Evolutionary conservation across 2,797 vertebrate genomes (phyloP).

Genomic region (Graptemys geographica): DNA sequence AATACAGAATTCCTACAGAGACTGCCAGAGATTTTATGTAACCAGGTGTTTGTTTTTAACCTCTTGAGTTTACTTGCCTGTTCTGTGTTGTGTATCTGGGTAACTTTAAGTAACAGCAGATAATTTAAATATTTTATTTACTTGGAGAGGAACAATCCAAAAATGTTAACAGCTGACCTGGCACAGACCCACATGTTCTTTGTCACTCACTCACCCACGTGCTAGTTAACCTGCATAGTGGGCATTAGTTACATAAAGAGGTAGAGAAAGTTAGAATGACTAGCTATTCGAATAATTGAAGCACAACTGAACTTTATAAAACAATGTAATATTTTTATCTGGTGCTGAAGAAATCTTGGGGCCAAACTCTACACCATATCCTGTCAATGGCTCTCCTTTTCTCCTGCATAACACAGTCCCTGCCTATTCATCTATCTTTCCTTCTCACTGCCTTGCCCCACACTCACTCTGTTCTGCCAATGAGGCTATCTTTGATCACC

Average conservation of each 20-base stretch:
- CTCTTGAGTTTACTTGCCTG: background rate
- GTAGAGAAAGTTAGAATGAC: background rate
- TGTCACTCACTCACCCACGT: background rate
- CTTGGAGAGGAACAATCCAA: constrained; percentile 41
- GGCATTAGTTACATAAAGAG: background rate
- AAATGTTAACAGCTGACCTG: constrained; percentile 29
- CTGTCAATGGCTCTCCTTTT: background rate
- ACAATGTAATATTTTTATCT: background rate
- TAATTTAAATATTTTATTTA: constrained; percentile 63
- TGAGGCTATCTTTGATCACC: background rate
- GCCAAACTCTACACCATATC: background rate
- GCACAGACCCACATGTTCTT: background rate
- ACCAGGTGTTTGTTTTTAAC: background rate
- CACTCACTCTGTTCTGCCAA: background rate
- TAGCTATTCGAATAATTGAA: constrained; percentile 26
- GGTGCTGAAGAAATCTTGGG: background rate
- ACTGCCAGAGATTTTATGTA: background rate
- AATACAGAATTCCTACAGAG: background rate
- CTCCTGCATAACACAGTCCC: background rate
- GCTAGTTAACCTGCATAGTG: background rate
- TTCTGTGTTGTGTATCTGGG: background rate
- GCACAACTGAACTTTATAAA: background rate
- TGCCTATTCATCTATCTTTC: background rate
- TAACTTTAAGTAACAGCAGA: constrained; percentile 30
- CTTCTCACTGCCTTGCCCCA: background rate